These are phyloP conservation scores for Helleia helle DNA, from an alignment of 2,888 invertebrate species.

Conservation along the genomic window DNA sequence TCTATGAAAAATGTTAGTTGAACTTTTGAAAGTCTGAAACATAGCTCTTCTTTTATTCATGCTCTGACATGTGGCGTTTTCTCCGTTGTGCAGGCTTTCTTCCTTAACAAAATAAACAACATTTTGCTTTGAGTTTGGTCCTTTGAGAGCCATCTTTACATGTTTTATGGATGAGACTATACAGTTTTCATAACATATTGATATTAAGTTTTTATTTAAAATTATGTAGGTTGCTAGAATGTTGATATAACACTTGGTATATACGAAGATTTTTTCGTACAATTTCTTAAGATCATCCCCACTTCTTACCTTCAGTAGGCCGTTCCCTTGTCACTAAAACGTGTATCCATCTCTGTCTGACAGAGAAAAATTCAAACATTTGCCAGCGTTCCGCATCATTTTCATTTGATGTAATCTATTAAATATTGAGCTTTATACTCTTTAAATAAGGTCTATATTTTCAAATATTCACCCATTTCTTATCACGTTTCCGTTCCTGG, in stretches of 20 bases:
- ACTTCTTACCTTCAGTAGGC: slow-evolving; percentile 55
- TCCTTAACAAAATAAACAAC: slow-evolving; percentile 70
- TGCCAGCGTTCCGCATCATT: slow-evolving; percentile 43
- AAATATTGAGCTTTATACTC: slow-evolving; percentile 27
- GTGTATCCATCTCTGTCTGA: slow-evolving; percentile 58
- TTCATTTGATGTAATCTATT: slow-evolving; percentile 27
- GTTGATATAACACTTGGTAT: slow-evolving; percentile 19
- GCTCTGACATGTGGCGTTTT: slow-evolving; percentile 65
- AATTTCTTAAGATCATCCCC: slow-evolving; percentile 68
- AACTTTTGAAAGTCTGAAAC: slow-evolving; percentile 69
- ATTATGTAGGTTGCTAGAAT: slow-evolving; percentile 25
- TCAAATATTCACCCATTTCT: slow-evolving; percentile 2
- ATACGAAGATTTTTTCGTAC: slow-evolving; percentile 24
- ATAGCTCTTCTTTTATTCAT: slow-evolving; percentile 71
- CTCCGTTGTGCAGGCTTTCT: slow-evolving; percentile 65
- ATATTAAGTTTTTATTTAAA: slow-evolving; percentile 17
- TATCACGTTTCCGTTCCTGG: slow-evolving; percentile 15
- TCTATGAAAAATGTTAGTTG: slow-evolving; percentile 55
- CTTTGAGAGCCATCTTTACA: slow-evolving; percentile 61
- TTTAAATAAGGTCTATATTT: slow-evolving; percentile 22
- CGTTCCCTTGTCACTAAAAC: slow-evolving; percentile 63
- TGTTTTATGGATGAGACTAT: slow-evolving; percentile 68
- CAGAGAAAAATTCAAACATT: slow-evolving; percentile 58
- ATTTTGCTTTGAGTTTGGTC: slow-evolving; percentile 64
- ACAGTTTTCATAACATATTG: slow-evolving; percentile 39